phyloP scores from a whole-genome alignment of 2,888 invertebrate genomes.

The Cynaeus angustus region DNA sequence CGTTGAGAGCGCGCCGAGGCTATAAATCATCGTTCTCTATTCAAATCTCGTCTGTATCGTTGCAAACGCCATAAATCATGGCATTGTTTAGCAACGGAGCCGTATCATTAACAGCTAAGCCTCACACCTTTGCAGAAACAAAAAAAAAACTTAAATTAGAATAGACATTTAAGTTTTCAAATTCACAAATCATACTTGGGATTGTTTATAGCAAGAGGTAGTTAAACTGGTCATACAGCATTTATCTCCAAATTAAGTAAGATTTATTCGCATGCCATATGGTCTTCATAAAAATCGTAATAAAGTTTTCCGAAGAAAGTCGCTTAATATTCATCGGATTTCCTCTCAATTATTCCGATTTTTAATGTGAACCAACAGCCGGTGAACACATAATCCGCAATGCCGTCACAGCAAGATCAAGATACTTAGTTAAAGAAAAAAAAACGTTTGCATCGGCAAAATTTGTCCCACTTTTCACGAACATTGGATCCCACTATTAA shows the following conservation, averaged over 20 bases:
- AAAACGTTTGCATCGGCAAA: slow-evolving; percentile 10
- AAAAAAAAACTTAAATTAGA: not conserved
- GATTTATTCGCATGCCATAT: slow-evolving; percentile 10
- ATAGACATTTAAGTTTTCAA: too few relatives aligned
- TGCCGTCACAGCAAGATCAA: slow-evolving; percentile 4
- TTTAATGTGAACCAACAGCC: not conserved
- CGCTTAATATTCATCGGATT: slow-evolving; percentile 15
- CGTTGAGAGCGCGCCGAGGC: slow-evolving; percentile 2
- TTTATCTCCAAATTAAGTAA: not conserved
- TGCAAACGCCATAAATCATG: slow-evolving; percentile 25
- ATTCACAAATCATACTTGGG: not conserved
- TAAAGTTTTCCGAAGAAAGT: slow-evolving; percentile 27
- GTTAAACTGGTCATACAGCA: not conserved
- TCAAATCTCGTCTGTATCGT: slow-evolving; percentile 17
- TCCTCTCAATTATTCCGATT: not conserved
- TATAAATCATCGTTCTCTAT: slow-evolving; percentile 29
- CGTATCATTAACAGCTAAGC: slow-evolving; percentile 26
- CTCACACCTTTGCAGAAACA: slow-evolving; percentile 3
- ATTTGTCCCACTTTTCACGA: slow-evolving; percentile 24
- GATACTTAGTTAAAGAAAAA: too few relatives aligned
- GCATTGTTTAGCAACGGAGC: slow-evolving; percentile 13
- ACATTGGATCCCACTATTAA: not conserved
- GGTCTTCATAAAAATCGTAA: slow-evolving; percentile 10
- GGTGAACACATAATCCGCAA: too few relatives aligned
- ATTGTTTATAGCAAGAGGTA: not conserved